These are phyloP conservation scores for Periophthalmus magnuspinnatus DNA, from an alignment of 2,797 vertebrate species.

Conservation along the genomic window DNA sequence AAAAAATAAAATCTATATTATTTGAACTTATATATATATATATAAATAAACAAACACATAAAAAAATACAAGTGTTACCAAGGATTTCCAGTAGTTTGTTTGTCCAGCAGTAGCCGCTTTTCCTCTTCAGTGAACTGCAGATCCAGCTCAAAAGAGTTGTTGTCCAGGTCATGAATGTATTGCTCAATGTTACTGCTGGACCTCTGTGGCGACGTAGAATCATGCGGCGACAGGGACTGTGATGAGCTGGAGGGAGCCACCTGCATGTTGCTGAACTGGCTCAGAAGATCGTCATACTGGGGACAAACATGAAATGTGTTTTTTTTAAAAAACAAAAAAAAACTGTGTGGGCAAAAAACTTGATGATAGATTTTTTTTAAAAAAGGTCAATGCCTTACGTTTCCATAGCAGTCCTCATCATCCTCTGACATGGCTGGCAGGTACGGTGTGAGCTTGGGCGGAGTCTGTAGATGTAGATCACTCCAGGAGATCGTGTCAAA, in stretches of 20 bases:
- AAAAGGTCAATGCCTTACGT: constrained; percentile 75
- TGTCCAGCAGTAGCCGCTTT: constrained; percentile 91
- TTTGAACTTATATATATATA: no score
- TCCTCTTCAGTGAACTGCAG: constrained; percentile 95
- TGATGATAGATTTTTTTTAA: not conserved
- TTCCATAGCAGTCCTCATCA: constrained; percentile 98
- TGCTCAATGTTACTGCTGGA: constrained; percentile 97
- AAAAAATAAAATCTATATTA: not conserved
- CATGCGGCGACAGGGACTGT: constrained; percentile 82
- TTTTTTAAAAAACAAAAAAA: not conserved
- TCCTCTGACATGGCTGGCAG: constrained; percentile 98
- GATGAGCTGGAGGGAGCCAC: constrained; percentile 90
- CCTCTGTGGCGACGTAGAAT: constrained; percentile 78
- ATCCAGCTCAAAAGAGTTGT: constrained; percentile 97
- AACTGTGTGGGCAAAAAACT: not conserved
- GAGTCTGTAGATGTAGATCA: constrained; percentile 89
- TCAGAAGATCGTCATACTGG: constrained; percentile 98
- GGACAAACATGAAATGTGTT: not conserved
- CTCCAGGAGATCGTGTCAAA: constrained; percentile 93
- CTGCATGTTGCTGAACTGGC: constrained; percentile 98
- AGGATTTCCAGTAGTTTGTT: constrained; percentile 92
- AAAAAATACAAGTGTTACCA: constrained; percentile 79
- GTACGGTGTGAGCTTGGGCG: constrained; percentile 96
- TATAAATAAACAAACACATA: not conserved
- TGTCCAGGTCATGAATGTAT: constrained; percentile 97